phyloP scores from a whole-genome alignment of 2,888 invertebrate genomes.

The Apoda limacodes region DNA sequence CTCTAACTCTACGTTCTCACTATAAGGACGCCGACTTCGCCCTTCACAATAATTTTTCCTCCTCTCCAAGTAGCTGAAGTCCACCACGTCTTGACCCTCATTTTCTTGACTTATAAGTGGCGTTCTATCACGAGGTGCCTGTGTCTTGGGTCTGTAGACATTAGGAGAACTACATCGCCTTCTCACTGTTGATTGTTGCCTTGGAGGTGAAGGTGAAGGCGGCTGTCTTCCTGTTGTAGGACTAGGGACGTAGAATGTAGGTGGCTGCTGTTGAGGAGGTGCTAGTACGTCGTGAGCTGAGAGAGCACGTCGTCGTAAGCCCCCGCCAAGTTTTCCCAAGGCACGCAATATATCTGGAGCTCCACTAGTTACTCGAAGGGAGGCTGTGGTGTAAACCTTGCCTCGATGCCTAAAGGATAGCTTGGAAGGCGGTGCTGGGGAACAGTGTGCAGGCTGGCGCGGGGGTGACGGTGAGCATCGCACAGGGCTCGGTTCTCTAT shows the following conservation, averaged over 20 bases:
- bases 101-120: constrained; percentile 48
- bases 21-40: constrained; percentile 50
- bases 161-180: constrained; percentile 60
- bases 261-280: constrained; percentile 65
- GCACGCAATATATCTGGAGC: constrained; percentile 77
- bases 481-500: constrained; percentile 64
- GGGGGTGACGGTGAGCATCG: constrained; percentile 70
- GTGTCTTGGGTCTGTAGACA: constrained; percentile 47
- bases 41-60: constrained; percentile 41
- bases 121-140: constrained; percentile 36
- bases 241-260: constrained; percentile 80
- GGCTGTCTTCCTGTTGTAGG: constrained; percentile 60
- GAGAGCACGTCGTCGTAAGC: constrained; percentile 74
- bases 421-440: constrained; percentile 58
- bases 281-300: constrained; percentile 78
- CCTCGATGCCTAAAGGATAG: constrained; percentile 61
- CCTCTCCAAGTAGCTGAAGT: constrained; percentile 45
- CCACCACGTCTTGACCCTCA: constrained; percentile 52
- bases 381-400: constrained; percentile 63
- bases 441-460: constrained; percentile 57
- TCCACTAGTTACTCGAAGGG: constrained; percentile 62
- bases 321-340: constrained; percentile 77
- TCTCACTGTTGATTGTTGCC: constrained; percentile 44
- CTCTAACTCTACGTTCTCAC: constrained; percentile 58
- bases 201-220: constrained; percentile 48